Base-by-base conservation (phyloP, 2,113 vertebrate genomes). In the Actenoides hombroni region DNA sequence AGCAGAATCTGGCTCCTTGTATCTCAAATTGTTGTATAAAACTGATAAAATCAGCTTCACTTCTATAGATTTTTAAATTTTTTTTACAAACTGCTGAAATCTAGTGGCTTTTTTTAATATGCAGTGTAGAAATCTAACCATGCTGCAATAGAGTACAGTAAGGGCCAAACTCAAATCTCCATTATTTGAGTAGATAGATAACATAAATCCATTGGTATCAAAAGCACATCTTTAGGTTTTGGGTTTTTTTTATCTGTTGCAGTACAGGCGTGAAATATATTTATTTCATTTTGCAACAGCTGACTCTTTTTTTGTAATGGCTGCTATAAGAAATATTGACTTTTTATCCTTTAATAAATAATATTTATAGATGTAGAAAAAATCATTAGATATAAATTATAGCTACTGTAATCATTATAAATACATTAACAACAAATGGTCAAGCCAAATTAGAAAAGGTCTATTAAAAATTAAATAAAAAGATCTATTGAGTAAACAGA, bases 401-500 rank as follows among this genome's bases (percentile, higher is more conserved):
- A 95, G 82, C 67, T 95, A 94, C 94, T 92, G 59, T 88, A 93
- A 96, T 97, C 4, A 89, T 92, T 96, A 70, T 86, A 97, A 96
- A 97, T 95, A 95, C 96, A 97, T 94, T 95, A 97, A 94, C 86
- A 86, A 96, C 44, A 89, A 95, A 83, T 95, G 89, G 71, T 94
- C 92, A 96, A 74, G 95, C 86, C 74, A 92, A 95, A 97, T 97
- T 91, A 95, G 78, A 87, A 96, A 94, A 71, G 75, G 86, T 92
- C 53, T 89, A 94, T 97, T 95, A 94, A 97, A 97, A 96, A 90
- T 83, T 96, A 95, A 95, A 79, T 93, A 92, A 96, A 88, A 91
- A 86, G 85, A 94, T 79, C 80, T 84, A 90, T 75, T 92, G 73
- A 95, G 90, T 91, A 93, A 93, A 92, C 94, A 94, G 86, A 94